Percentiles rank a stretch among this genome's conserved stretches.
phyloP scores from a whole-genome alignment of 2,113 vertebrate genomes.

The Crotalus horridus region DNA sequence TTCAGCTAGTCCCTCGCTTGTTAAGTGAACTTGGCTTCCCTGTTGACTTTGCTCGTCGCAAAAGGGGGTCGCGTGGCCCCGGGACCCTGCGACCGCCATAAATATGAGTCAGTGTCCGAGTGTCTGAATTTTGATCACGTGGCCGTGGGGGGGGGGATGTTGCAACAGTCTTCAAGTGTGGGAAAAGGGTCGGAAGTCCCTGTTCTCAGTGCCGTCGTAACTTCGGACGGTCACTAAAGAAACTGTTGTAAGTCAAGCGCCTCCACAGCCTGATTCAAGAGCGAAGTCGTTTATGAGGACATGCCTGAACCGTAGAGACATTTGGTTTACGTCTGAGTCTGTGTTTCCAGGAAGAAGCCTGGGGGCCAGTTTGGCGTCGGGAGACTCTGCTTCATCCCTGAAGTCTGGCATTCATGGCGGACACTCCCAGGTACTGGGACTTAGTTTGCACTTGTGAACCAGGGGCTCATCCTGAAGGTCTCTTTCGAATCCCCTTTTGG shows the following conservation, averaged over 20 bases:
- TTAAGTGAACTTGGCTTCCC: too few species aligned
- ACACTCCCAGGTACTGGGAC: slow-evolving; percentile 59
- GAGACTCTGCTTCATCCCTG: slow-evolving; percentile 49
- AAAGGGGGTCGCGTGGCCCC: too few species aligned
- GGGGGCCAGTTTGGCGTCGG: slow-evolving; percentile 52
- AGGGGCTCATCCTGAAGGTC: not conserved
- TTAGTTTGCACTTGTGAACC: not conserved
- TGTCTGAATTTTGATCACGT: too few species aligned
- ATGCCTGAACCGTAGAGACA: slow-evolving; percentile 39
- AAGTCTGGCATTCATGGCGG: slow-evolving; percentile 55
- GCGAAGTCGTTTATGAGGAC: not conserved
- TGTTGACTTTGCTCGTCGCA: too few species aligned
- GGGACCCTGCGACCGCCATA: too few species aligned
- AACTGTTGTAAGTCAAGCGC: too few species aligned
- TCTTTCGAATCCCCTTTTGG: not conserved
- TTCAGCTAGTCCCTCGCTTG: too few species aligned
- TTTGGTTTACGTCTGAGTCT: slow-evolving; percentile 58
- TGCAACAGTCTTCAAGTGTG: too few species aligned
- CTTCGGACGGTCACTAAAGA: not conserved
- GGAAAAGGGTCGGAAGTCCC: too few species aligned
- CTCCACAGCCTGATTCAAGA: not conserved
- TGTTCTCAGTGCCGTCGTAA: not conserved
- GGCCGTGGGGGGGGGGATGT: too few species aligned
- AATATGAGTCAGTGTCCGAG: too few species aligned
- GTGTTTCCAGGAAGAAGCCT: slow-evolving; percentile 62